Base-by-base conservation (phyloP, 2,888 invertebrate genomes). In the Sturmia bella region DNA sequence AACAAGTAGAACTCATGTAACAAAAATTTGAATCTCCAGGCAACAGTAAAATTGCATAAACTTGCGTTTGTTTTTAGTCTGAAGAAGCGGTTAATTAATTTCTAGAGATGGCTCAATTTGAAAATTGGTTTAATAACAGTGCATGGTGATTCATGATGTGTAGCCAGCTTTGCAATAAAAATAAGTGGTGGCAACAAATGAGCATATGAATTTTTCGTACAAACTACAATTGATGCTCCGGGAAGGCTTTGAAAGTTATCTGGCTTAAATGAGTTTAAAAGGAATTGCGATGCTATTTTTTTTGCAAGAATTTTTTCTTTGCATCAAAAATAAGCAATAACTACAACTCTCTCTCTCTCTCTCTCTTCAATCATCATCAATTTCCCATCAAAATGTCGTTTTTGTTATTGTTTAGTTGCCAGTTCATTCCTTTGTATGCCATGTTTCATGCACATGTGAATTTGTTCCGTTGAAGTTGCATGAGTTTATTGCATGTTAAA, bases 331-430 rank as follows among this genome's bases (percentile, higher is more conserved):
- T 21, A 66, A 72, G 32, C 59, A 19, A 39, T 39, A 48, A 45
- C 77, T 39, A 17, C 66, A 19, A 45, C 68, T 52, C 43, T n/a
- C n/a, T n/a, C n/a, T n/a, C n/a, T n/a, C n/a, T n/a, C n/a, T n/a
- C n/a, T n/a, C 64, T 72, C 86, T 86, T 89, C 89, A 89, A 89
- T 89, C 89, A 89, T 89, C 89, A 89, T 89, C 89, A 89, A 89
- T 89, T 88, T 88, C 87, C 84, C 89, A 89, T 89, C 89, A 89
- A 89, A 88, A 88, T 87, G 87, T 89, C 89, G 87, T 88, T 85
- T 83, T 68, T 64, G 32, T 43, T 54, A 52, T 52, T 43, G 41
- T 59, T 37, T 41, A 24, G 39, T 17, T 27, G 66, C 41, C 6
- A 48, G 32, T 54, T 73, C 61, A 57, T 74, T 21, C 59, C 11